Conservation (phyloP, 2,113 vertebrate genomes). For the Lepisosteus oculatus region DNA sequence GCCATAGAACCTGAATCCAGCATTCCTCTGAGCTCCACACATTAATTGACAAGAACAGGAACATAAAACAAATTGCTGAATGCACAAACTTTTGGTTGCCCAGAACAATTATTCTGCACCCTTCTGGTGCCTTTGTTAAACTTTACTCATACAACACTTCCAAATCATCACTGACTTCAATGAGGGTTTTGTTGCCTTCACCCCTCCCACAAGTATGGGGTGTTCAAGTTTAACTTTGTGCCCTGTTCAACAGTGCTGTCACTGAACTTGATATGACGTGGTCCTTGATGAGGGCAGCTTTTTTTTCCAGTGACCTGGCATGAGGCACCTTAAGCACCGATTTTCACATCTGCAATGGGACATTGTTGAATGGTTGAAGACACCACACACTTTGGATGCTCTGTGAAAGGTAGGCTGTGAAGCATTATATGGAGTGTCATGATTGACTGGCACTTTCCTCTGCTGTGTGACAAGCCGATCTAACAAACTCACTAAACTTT, state of each 20-base stretch:
- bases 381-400: constrained; percentile 26
- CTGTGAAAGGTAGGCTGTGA: not conserved
- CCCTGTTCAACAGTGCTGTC: not conserved
- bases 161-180: not conserved
- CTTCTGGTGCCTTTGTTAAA: not conserved
- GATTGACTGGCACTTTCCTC: not conserved
- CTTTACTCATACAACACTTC: not conserved
- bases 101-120: not conserved
- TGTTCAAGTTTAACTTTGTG: not conserved
- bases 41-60: constrained; percentile 6
- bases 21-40: constrained; percentile 3
- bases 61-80: constrained; percentile 32
- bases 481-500: constrained; percentile 21
- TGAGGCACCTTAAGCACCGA: constrained; percentile 28
- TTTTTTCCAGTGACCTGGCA: constrained; percentile 29
- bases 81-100: not conserved
- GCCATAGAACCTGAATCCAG: constrained; percentile 13
- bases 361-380: constrained; percentile 25
- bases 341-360: constrained; percentile 30
- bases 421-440: not conserved
- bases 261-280: not conserved
- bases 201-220: not conserved
- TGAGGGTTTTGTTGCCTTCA: not conserved
- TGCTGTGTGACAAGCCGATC: constrained; percentile 18
- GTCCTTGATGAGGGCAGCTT: constrained; percentile 12